Conservation (phyloP, 2,113 vertebrate species). For the Oenanthe oenanthe region DNA sequence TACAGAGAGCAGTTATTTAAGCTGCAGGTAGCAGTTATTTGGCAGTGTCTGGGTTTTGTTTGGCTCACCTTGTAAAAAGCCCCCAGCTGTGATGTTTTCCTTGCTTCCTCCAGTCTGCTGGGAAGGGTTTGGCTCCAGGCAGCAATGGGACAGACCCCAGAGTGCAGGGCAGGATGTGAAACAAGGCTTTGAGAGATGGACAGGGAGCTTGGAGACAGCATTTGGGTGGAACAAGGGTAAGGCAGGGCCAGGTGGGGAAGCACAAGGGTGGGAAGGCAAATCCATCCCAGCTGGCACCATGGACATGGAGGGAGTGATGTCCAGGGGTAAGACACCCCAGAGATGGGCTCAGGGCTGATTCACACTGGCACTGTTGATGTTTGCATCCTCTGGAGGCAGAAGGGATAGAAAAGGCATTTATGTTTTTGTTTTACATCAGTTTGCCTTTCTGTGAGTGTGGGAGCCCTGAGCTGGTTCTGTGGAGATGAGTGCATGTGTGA, state of each 20-base stretch:
- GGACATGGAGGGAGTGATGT: not conserved
- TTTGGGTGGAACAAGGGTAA: not conserved
- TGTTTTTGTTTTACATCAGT: not conserved
- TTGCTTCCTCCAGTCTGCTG: not conserved
- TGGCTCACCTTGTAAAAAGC: not conserved
- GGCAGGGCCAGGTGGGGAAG: not conserved
- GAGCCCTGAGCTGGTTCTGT: not conserved
- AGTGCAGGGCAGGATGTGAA: not conserved
- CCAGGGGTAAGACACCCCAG: not conserved
- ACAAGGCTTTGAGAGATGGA: not conserved
- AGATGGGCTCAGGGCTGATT: not conserved
- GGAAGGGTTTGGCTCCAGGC: accelerated
- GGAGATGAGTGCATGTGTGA: not conserved
- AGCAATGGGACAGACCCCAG: not conserved
- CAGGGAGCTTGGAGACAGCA: accelerated
- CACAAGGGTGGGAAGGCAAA: not conserved
- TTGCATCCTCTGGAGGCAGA: not conserved
- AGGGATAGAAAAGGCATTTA: not conserved
- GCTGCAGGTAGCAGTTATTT: not conserved
- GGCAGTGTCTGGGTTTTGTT: slow-evolving; percentile 8
- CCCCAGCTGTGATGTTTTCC: not conserved
- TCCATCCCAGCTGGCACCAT: accelerated
- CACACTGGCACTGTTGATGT: not conserved
- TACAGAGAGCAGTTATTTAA: not conserved
- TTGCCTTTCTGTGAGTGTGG: not conserved